Evolutionary conservation across 2,888 invertebrate genomes (phyloP).

Genomic region (Coelogynopora nodosa): DNA sequence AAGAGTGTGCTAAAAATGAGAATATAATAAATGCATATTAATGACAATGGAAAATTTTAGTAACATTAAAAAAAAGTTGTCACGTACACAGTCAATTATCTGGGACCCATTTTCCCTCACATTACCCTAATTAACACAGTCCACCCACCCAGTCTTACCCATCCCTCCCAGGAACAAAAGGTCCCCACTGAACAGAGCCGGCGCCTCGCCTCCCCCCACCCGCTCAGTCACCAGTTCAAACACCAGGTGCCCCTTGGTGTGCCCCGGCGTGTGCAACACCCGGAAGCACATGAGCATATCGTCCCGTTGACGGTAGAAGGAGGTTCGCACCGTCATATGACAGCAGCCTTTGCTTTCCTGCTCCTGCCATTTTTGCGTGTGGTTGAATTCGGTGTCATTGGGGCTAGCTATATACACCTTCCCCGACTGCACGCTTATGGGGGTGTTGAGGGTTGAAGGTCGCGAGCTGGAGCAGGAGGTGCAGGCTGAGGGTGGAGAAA

Average conservation of each 20-base stretch:
- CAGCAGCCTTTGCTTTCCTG: too few relatives aligned
- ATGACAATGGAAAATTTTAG: too few relatives aligned
- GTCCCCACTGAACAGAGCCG: background rate
- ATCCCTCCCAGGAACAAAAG: background rate
- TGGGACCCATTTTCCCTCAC: too few relatives aligned
- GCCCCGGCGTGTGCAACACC: background rate
- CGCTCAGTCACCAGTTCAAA: background rate
- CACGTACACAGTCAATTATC: too few relatives aligned
- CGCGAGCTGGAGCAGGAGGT: too few relatives aligned
- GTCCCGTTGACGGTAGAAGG: background rate
- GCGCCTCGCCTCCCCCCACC: background rate
- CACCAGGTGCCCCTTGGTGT: background rate
- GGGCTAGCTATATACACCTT: background rate
- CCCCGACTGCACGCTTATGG: background rate
- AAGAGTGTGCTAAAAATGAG: too few relatives aligned
- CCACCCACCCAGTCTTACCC: background rate
- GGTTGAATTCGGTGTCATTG: background rate
- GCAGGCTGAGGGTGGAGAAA: too few relatives aligned
- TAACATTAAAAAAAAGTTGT: too few relatives aligned
- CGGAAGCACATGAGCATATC: conserved; percentile 18
- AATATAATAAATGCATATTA: too few relatives aligned
- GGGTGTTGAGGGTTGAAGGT: too few relatives aligned
- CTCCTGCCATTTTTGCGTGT: background rate
- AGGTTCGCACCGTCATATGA: background rate
- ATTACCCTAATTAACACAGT: too few relatives aligned